Conservation (phyloP, 1,140 invertebrate species). For the Hermatobates lingyangjiaoensis region DNA sequence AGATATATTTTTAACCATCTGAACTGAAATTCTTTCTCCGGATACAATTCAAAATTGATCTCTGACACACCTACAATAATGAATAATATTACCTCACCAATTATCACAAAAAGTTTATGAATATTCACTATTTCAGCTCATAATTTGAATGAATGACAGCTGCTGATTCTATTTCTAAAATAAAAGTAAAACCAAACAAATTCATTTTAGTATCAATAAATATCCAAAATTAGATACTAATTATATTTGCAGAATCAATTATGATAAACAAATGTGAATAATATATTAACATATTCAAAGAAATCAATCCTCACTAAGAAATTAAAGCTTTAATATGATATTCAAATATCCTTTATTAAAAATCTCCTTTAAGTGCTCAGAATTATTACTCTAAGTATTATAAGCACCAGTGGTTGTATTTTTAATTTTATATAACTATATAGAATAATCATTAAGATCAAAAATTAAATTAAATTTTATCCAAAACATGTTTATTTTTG, state of each 20-base stretch:
- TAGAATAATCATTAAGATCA: no score
- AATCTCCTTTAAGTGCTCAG: no score
- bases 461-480: no score
- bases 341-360: no score
- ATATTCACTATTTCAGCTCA: not conserved
- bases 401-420: no score
- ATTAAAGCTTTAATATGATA: no score
- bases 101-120: not conserved
- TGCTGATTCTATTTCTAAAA: not conserved
- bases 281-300: no score
- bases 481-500: not conserved
- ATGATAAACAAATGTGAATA: no score
- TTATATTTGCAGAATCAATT: not conserved
- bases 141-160: not conserved
- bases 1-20: constrained; percentile 67
- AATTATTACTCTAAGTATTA: no score
- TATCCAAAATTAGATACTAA: not conserved
- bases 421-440: no score
- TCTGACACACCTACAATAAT: constrained; percentile 41
- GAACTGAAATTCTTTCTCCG: constrained; percentile 55
- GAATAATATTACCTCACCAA: not conserved
- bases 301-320: no score
- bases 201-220: not conserved
- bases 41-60: constrained; percentile 60
- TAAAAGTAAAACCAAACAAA: not conserved